phyloP scores from a whole-genome alignment of 1,140 invertebrate species.

The Brachionus asplanchnoidis region DNA sequence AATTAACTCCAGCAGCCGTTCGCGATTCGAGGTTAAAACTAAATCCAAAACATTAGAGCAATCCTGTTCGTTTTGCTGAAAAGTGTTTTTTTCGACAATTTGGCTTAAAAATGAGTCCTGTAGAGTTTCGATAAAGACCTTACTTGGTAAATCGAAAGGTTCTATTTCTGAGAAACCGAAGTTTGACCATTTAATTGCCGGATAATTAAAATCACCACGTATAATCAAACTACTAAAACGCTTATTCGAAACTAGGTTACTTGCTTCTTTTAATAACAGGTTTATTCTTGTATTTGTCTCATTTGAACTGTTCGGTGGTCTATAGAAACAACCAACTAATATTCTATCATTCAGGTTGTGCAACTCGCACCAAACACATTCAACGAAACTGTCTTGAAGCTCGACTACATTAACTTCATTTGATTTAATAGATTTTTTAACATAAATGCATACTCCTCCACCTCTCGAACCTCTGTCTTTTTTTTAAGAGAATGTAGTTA shows the following conservation, averaged over 20 bases:
- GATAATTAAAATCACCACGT: background rate
- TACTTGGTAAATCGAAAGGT: background rate
- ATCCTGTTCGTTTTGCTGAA: background rate
- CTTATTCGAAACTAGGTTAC: background rate
- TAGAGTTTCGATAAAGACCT: background rate
- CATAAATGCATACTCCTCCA: background rate
- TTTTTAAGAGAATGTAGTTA: background rate
- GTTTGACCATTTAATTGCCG: background rate
- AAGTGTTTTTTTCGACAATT: background rate
- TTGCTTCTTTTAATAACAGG: background rate
- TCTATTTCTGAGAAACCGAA: background rate
- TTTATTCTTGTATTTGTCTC: background rate
- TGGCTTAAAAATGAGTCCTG: background rate
- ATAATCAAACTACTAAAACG: background rate
- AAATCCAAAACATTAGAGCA: background rate
- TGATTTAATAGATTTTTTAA: background rate
- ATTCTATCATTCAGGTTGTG: background rate
- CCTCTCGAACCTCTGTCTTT: background rate
- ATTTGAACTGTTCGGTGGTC: background rate
- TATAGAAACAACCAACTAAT: background rate
- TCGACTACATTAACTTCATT: background rate
- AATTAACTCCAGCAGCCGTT: background rate
- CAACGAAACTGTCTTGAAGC: background rate
- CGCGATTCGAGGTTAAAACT: background rate
- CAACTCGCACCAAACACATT: background rate